Conservation (phyloP, 2,888 invertebrate genomes). For the Lacanobia wlatinum region DNA sequence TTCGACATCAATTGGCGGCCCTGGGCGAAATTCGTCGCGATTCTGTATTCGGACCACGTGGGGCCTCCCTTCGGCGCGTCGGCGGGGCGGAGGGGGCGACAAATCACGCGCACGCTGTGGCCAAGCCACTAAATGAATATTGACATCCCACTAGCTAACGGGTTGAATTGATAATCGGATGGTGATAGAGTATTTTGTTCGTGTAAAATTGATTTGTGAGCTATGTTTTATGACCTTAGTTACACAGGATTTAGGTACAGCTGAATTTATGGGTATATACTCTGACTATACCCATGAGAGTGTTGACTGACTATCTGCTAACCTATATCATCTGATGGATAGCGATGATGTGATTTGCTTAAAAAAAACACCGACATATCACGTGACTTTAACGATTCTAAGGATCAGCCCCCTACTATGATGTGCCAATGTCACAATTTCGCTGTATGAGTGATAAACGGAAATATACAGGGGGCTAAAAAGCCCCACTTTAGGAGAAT, state of each 20-base stretch:
- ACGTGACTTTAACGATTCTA: too few species aligned
- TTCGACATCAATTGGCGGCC: slow-evolving; percentile 74
- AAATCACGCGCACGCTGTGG: slow-evolving; percentile 82
- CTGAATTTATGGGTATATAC: too few species aligned
- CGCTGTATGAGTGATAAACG: too few species aligned
- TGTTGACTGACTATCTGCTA: too few species aligned
- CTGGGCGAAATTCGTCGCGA: slow-evolving; percentile 73
- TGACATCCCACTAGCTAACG: slow-evolving; percentile 87
- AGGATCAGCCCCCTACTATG: too few species aligned
- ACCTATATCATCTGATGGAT: too few species aligned
- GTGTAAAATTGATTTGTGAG: slow-evolving; percentile 54
- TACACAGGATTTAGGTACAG: not conserved
- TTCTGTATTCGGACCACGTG: slow-evolving; percentile 81
- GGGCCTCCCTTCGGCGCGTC: slow-evolving; percentile 61
- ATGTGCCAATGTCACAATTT: too few species aligned
- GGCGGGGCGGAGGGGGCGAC: slow-evolving; percentile 73
- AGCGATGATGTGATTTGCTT: too few species aligned
- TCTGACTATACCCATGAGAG: too few species aligned
- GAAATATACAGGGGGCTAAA: too few species aligned
- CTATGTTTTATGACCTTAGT: not conserved
- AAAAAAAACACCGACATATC: too few species aligned
- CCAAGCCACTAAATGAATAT: slow-evolving; percentile 86
- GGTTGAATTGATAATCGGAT: slow-evolving; percentile 87
- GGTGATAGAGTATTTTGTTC: slow-evolving; percentile 54
- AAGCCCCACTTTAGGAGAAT: too few species aligned